A percentile compares a stretch with the other conserved stretches of the same genome.
Evolutionary conservation across 2,113 vertebrate species (phyloP).

Genomic region (Prietella phreatophila): DNA sequence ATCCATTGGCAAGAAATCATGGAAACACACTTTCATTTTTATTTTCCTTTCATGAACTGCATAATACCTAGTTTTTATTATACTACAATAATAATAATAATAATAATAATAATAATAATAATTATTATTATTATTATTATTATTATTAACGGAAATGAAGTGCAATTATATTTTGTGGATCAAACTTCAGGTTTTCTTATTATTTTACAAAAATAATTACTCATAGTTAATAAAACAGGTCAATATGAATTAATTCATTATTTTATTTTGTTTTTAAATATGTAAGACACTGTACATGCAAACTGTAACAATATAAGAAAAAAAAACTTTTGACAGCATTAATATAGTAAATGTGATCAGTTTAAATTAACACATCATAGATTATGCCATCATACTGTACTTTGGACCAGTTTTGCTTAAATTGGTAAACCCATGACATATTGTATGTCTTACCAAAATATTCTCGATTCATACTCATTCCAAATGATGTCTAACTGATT

Average conservation of each 20-base stretch:
- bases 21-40: not conserved
- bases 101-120: too few relatives aligned
- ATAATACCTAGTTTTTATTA: not conserved
- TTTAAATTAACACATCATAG: not conserved
- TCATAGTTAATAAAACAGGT: not conserved
- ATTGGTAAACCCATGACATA: too few relatives aligned
- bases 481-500: conserved; percentile 1
- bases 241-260: not conserved
- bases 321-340: not conserved
- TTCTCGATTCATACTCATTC: not conserved
- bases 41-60: not conserved
- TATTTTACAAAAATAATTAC: not conserved
- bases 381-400: not conserved
- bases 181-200: too few relatives aligned
- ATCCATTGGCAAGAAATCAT: conserved; percentile 17
- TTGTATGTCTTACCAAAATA: not conserved
- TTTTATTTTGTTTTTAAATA: not conserved
- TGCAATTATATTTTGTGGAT: not conserved
- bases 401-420: not conserved
- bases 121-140: too few relatives aligned
- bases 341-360: not conserved
- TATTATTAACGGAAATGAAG: not conserved
- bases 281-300: not conserved
- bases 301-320: not conserved
- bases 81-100: too few relatives aligned